Evolutionary conservation across 2,797 vertebrate species (phyloP), one percentile per base, ranked within the genome.

Genomic region (Falco peregrinus): DNA sequence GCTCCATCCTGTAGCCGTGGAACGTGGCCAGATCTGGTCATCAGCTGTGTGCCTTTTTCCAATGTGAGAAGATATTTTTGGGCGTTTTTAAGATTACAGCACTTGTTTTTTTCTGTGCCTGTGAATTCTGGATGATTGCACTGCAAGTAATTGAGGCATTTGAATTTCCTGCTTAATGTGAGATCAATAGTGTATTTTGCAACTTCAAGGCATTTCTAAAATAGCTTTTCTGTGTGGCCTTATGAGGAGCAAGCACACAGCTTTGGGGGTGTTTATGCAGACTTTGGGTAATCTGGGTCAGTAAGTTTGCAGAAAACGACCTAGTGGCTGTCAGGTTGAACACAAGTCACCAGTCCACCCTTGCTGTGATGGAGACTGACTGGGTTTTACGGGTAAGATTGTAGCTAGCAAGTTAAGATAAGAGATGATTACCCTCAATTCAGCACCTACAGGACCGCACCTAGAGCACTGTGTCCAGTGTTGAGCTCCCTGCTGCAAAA

Each of bases 121-220:
- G 82, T 96, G 95, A 96, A 96, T 95, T 95, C 91, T 84, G 91
- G 82, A 69, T 95, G 91, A 96, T 95, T 96, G 80, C 53, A 1
- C 87, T 79, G 83, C 83, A 21, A 93, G 47, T 88, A 90, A 90
- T 93, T 95, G 90, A 91, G 82, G 74, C 83, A 67, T 80, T 94
- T 80, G 69, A 96, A 90, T 94, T 96, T 95, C 94, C 94, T 95
- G 91, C 95, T 43, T 76, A 16, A 48, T 86, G 41, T 31, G 76
- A 90, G 51, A 76, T 84, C 73, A 69, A 33, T 71, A 5, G 13
- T 5, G 3, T 17, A 61, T 93, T 92, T 95, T 94, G 85, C 91
- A 91, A 11, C 20, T 50, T 67, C 93, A 91, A 96, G 88, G n/a
- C 80, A 60, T 93, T 97, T 95, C 73, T 76, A 35, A 94, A 96